Evolutionary conservation across 1,140 invertebrate species (phyloP).

Genomic region (Bombus fervidus): DNA sequence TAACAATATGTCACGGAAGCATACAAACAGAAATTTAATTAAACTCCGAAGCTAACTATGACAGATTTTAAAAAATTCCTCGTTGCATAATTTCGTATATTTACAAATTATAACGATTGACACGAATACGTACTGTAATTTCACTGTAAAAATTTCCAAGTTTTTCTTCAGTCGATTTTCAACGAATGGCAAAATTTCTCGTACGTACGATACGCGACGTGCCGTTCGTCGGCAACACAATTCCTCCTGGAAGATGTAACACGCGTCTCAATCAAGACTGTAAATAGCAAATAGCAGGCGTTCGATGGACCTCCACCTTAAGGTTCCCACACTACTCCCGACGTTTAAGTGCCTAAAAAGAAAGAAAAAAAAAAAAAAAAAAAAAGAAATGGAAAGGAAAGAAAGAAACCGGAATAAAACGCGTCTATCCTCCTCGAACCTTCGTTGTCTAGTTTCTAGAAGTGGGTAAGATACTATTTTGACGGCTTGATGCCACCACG

Average conservation of each 20-base stretch:
- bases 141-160: neutral
- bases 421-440: slow-evolving; percentile 58
- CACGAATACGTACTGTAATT: neutral
- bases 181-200: neutral
- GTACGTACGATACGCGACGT: neutral
- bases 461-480: slow-evolving; percentile 62
- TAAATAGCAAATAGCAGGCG: slow-evolving; percentile 63
- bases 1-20: neutral
- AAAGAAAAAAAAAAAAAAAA: slow-evolving; percentile 2
- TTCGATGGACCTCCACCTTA: slow-evolving; percentile 58
- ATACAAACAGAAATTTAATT: neutral
- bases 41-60: neutral
- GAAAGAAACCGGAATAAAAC: slow-evolving; percentile 47
- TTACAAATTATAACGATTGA: neutral
- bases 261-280: slow-evolving; percentile 57
- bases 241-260: slow-evolving; percentile 40
- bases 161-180: neutral
- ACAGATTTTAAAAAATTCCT: neutral
- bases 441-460: slow-evolving; percentile 65
- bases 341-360: slow-evolving; percentile 68
- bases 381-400: slow-evolving; percentile 35
- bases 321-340: slow-evolving; percentile 63
- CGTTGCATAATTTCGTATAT: neutral
- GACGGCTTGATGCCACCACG: neutral
- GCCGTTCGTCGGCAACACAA: slow-evolving; percentile 32